These are phyloP conservation scores for Hexactinellida sp. DNA, from an alignment of 37 sponge, comb jelly and placozoan species.

Conservation along the genomic window DNA sequence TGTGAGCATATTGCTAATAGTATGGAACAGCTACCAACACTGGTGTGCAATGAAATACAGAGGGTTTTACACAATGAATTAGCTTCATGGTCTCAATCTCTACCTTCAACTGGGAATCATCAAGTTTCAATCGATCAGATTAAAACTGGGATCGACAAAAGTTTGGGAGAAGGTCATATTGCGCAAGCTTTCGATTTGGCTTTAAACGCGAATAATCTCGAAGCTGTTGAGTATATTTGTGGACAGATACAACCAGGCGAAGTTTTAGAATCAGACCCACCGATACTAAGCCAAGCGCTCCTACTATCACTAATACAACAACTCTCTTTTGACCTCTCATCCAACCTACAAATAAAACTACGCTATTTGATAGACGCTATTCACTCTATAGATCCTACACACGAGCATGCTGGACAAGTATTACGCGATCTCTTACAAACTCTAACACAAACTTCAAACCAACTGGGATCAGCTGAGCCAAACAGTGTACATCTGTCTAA, in stretches of 20 bases:
- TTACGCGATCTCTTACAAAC: background rate
- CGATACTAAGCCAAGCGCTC: conserved; percentile 59
- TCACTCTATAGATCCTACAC: background rate
- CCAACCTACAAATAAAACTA: conserved; percentile 54
- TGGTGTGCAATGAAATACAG: background rate
- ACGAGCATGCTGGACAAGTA: background rate
- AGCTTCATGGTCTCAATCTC: background rate
- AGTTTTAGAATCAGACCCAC: conserved; percentile 42
- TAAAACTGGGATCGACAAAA: background rate
- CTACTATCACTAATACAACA: conserved; percentile 85
- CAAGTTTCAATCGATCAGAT: background rate
- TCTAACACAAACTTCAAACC: conserved; percentile 10
- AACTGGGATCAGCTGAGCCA: background rate
- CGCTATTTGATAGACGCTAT: background rate
- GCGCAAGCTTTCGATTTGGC: background rate
- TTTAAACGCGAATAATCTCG: conserved; percentile 21
- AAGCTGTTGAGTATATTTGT: conserved; percentile 36
- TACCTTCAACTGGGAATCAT: background rate
- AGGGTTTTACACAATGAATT: background rate
- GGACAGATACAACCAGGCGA: conserved; percentile 50
- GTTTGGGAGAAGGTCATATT: background rate
- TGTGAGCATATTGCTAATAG: background rate
- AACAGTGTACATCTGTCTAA: background rate
- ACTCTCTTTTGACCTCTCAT: conserved; percentile 46
- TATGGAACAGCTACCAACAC: background rate